Evolutionary conservation across 2,797 vertebrate species (phyloP), one percentile per base, ranked within the genome.

Genomic region (Margarornis squamiger): DNA sequence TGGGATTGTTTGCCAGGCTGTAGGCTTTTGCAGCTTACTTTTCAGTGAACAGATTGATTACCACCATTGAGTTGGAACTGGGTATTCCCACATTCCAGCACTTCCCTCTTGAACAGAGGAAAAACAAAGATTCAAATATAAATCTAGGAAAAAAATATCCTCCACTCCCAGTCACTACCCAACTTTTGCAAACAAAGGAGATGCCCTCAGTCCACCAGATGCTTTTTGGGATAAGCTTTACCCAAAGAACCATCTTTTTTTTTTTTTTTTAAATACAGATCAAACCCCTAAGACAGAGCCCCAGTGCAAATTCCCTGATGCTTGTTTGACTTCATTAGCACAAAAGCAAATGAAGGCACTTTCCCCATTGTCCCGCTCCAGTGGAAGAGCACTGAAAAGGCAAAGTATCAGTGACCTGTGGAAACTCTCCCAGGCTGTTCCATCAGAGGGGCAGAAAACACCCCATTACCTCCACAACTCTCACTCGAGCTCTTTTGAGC

Each of bases 291-390:
- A 59, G 63, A 85, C 67, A 82, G 88, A 93, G 52, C 75, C 87
- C 49, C 72, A 66, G 58, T 81, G 78, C 91, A 93, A 95, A 95
- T 93, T 92, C 82, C 90, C 82, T 88, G 87, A 81, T 92, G 95
- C 76, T 92, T 93, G 88, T 96, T 96, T 92, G 87, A 96, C 95
- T 91, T 86, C 76, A 86, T 96, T 90, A 96, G 70, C 76, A 84
- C 94, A 90, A 93, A 97, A 92, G 91, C 94, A 96, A 96, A 96
- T 93, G 95, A 90, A 97, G 90, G 76, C 32, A 0, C 62, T 92
- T 92, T 94, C 62, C 66, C 83, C 71, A 90, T 96, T 96, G 95
- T 96, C 73, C 91, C 1, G 8, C 73, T 84, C 24, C 91, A 79
- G 76, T 82, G 76, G 76, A 90, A 96, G 66, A 93, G 86, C 67